Evolutionary conservation across 1,140 invertebrate genomes (phyloP).

Genomic region (Apis dorsata): DNA sequence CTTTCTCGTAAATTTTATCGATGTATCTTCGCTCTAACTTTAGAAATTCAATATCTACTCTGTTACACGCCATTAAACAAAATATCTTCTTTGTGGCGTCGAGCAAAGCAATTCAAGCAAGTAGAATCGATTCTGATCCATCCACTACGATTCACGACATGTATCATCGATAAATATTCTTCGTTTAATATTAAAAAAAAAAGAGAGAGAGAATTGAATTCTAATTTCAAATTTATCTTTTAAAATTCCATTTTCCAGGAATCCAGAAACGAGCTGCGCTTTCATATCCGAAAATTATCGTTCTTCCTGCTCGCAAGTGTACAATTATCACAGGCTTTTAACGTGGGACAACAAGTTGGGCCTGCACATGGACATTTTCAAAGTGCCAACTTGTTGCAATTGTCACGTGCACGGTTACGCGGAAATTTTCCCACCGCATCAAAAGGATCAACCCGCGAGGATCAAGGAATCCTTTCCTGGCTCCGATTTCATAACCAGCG

Average conservation of each 20-base stretch:
- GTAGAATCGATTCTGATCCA: background rate
- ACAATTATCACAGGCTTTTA: conserved; percentile 91
- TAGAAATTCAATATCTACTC: background rate
- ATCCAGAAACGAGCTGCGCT: conserved; percentile 86
- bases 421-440: conserved; percentile 83
- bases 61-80: background rate
- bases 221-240: background rate
- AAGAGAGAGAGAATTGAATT: background rate
- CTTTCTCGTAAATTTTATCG: background rate
- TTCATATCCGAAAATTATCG: conserved; percentile 90
- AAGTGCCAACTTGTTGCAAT: conserved; percentile 91
- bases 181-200: no score
- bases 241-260: conserved; percentile 77
- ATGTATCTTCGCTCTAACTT: background rate
- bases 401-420: conserved; percentile 90
- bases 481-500: conserved; percentile 68
- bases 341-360: conserved; percentile 91
- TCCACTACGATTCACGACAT: background rate
- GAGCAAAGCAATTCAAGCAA: background rate
- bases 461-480: conserved; percentile 75
- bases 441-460: conserved; percentile 72
- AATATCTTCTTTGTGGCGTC: background rate
- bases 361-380: conserved; percentile 93
- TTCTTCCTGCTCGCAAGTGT: conserved; percentile 91
- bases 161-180: no score